phyloP scores from a whole-genome alignment of 2,888 invertebrate species.

The Chalcosyrphus nemorum region DNA sequence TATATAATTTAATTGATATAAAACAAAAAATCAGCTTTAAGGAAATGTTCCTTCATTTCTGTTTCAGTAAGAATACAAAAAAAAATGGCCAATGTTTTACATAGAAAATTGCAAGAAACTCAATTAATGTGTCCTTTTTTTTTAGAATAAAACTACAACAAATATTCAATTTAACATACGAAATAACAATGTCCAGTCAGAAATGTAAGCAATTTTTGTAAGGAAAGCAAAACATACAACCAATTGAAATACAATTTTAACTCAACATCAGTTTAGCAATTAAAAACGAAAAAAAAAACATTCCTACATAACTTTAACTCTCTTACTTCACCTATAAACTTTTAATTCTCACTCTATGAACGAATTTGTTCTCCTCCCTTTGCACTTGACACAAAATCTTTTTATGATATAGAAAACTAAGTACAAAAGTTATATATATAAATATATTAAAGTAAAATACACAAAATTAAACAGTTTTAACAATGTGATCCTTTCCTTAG shows the following conservation, averaged over 20 bases:
- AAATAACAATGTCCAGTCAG: conserved; percentile 28
- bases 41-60: conserved; percentile 39
- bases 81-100: conserved; percentile 61
- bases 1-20: conserved; percentile 2
- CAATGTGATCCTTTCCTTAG: background rate
- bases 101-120: conserved; percentile 14
- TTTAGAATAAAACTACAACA: conserved; percentile 1
- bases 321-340: background rate
- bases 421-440: background rate
- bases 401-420: background rate
- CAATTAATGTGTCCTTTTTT: background rate
- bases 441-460: background rate
- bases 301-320: conserved; percentile 1
- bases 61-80: conserved; percentile 23
- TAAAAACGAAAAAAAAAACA: too few species aligned
- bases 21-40: conserved; percentile 55
- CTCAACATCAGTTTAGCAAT: conserved; percentile 70
- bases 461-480: background rate
- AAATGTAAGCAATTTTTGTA: conserved; percentile 8
- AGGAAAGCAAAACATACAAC: background rate
- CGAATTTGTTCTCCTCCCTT: background rate
- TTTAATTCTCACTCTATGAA: background rate
- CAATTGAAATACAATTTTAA: background rate
- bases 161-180: conserved; percentile 6
- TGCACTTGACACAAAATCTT: conserved; percentile 4